A percentile compares a stretch with the other conserved stretches of the same genome.
phyloP scores from a whole-genome alignment of 2,113 vertebrate genomes.

The Aspidoscelis tigris region DNA sequence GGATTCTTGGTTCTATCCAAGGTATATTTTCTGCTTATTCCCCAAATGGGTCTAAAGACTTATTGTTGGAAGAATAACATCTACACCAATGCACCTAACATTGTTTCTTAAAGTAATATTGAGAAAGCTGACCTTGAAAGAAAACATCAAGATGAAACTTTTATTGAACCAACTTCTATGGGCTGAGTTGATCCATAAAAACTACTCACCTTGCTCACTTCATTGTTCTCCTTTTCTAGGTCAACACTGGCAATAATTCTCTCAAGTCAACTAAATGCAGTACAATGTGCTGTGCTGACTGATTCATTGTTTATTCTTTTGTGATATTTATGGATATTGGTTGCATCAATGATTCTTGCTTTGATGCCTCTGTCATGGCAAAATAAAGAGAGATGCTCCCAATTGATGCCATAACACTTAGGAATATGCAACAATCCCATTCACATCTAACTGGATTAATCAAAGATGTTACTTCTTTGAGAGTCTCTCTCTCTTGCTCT shows the following conservation, averaged over 20 bases:
- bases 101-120: neutral
- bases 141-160: constrained; percentile 15
- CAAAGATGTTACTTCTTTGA: neutral
- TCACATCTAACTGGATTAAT: constrained; percentile 33
- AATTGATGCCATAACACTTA: constrained; percentile 22
- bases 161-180: constrained; percentile 18
- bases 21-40: neutral
- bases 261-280: constrained; percentile 7
- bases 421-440: constrained; percentile 40
- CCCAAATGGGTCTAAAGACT: neutral
- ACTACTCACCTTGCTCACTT: constrained; percentile 16
- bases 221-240: constrained; percentile 21
- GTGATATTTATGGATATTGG: neutral
- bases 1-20: neutral
- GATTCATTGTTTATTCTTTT: constrained; percentile 22
- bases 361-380: neutral
- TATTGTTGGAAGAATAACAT: neutral
- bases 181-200: constrained; percentile 22
- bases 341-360: neutral
- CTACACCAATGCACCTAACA: neutral
- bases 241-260: constrained; percentile 25
- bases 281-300: neutral
- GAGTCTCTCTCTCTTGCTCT: too few relatives aligned
- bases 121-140: constrained; percentile 25
- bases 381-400: neutral